These are phyloP conservation scores for Morphnarchus princeps DNA, from an alignment of 2,113 vertebrate species.

Conservation along the genomic window DNA sequence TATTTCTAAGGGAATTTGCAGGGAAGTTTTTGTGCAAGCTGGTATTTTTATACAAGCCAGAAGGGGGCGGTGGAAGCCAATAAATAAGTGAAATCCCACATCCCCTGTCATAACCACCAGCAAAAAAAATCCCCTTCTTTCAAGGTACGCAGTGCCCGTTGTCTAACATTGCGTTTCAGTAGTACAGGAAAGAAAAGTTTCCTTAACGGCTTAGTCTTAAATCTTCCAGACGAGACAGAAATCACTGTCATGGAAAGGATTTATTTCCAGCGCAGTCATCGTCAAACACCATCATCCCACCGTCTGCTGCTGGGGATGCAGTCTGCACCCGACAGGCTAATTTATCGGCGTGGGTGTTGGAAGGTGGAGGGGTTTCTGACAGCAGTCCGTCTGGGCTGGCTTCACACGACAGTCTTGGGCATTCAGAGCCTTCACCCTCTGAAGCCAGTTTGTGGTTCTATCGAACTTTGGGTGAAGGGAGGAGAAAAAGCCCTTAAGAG, in stretches of 20 bases:
- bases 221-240: not conserved
- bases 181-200: not conserved
- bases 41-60: not conserved
- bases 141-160: not conserved
- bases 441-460: not conserved
- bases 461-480: not conserved
- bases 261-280: not conserved
- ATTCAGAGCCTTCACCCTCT: rapidly evolving
- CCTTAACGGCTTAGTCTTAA: not conserved
- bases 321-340: not conserved
- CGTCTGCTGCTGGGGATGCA: not conserved
- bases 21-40: not conserved
- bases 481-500: not conserved
- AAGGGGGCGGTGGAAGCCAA: constrained; percentile 41
- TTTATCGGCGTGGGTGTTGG: not conserved
- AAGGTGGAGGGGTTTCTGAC: not conserved
- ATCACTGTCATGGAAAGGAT: not conserved
- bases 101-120: rapidly evolving
- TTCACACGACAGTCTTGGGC: not conserved
- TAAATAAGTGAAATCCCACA: not conserved
- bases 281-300: not conserved
- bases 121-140: not conserved
- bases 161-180: not conserved
- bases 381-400: not conserved
- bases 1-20: not conserved